These are phyloP conservation scores for Galerucella pusilla DNA, from an alignment of 2,888 invertebrate genomes.

Conservation along the genomic window DNA sequence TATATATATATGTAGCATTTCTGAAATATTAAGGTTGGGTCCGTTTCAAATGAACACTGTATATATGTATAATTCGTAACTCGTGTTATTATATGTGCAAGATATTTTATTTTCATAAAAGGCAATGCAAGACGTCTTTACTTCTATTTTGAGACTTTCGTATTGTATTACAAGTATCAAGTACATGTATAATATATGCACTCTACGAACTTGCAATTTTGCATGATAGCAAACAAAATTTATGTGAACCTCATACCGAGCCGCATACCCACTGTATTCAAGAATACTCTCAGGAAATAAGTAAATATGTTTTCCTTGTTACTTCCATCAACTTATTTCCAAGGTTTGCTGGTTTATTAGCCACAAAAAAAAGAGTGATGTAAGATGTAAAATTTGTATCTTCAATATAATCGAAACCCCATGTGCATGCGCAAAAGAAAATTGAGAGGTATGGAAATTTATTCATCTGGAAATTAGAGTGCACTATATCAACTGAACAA, in stretches of 20 bases:
- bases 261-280: too few species aligned
- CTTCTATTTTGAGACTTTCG: neutral
- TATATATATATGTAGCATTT: too few species aligned
- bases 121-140: neutral
- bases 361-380: too few species aligned
- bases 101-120: neutral
- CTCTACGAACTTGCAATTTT: neutral
- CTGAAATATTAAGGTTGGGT: too few species aligned
- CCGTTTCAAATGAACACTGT: neutral
- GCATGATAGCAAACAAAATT: neutral
- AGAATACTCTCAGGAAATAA: neutral
- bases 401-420: too few species aligned
- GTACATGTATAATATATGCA: slow-evolving; percentile 3
- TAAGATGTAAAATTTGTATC: too few species aligned
- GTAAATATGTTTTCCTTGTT: neutral
- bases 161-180: neutral
- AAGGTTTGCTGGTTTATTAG: neutral
- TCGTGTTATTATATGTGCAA: neutral
- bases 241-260: neutral
- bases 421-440: too few species aligned
- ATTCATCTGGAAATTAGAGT: too few species aligned
- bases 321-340: neutral
- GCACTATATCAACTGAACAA: too few species aligned
- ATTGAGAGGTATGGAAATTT: too few species aligned
- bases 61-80: neutral